Percentiles rank a stretch among this genome's conserved stretches.
These are phyloP conservation scores for Hozukius guyotensis DNA, from an alignment of 2,797 vertebrate species.

Conservation along the genomic window DNA sequence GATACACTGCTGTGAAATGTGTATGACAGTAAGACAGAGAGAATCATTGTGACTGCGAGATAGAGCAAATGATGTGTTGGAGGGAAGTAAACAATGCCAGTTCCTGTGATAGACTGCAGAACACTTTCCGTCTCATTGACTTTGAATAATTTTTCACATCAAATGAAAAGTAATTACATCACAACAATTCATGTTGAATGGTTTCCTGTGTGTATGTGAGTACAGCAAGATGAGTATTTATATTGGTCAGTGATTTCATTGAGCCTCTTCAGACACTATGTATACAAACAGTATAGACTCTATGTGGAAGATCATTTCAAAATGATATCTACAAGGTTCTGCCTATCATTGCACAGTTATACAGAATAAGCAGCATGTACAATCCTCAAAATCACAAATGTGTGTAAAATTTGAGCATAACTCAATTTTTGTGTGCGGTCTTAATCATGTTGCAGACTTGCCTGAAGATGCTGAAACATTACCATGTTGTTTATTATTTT, in stretches of 20 bases:
- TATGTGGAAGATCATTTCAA: background rate
- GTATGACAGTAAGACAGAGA: constrained; percentile 76
- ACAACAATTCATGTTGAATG: constrained; percentile 71
- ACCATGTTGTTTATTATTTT: background rate
- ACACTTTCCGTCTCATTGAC: constrained; percentile 81
- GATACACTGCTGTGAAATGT: constrained; percentile 72
- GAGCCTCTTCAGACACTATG: background rate
- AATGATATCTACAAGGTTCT: background rate
- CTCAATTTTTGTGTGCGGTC: background rate
- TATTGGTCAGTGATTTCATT: background rate
- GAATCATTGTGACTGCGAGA: constrained; percentile 77
- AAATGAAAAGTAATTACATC: constrained; percentile 81
- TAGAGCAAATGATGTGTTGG: constrained; percentile 77
- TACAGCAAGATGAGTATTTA: background rate
- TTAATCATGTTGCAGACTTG: background rate
- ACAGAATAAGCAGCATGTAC: background rate
- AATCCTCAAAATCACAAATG: background rate
- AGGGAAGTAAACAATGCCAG: constrained; percentile 80
- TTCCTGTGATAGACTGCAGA: constrained; percentile 77
- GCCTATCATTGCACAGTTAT: background rate
- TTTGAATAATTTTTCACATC: constrained; percentile 81
- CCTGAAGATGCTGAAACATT: background rate
- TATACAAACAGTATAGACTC: background rate
- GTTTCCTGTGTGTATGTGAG: constrained; percentile 31
- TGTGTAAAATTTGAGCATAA: background rate